These are phyloP conservation scores for Caenorhabditis brenneri DNA, from an alignment of 1,140 invertebrate species.

Conservation along the genomic window DNA sequence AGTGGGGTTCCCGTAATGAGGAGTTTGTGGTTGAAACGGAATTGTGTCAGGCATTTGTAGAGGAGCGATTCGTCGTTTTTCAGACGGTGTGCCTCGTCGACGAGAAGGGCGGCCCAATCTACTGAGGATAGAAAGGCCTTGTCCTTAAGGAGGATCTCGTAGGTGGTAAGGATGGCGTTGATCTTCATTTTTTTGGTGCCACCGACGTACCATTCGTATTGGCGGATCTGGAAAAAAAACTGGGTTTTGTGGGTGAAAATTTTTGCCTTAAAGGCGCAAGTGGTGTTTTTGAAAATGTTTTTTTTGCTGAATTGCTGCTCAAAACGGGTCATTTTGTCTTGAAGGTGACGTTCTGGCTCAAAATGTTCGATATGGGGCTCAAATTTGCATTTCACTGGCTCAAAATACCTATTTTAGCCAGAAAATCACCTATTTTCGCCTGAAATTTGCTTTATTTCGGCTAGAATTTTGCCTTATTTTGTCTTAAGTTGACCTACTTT, in stretches of 20 bases:
- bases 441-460: too few relatives aligned
- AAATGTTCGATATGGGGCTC: too few relatives aligned
- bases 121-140: constrained; percentile 85
- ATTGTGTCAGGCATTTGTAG: constrained; percentile 91
- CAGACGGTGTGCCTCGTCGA: constrained; percentile 96
- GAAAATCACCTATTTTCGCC: too few relatives aligned
- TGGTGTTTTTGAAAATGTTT: too few relatives aligned
- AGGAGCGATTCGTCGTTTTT: constrained; percentile 98
- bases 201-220: constrained; percentile 92
- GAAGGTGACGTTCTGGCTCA: too few relatives aligned
- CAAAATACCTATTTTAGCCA: too few relatives aligned
- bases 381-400: too few relatives aligned
- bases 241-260: background rate
- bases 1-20: constrained; percentile 96
- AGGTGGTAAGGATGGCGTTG: constrained; percentile 95
- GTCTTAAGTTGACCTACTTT: too few relatives aligned
- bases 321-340: too few relatives aligned
- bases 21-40: constrained; percentile 90
- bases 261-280: too few relatives aligned
- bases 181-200: constrained; percentile 89
- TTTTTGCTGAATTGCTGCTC: too few relatives aligned
- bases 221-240: constrained; percentile 80
- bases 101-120: constrained; percentile 89
- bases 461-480: too few relatives aligned
- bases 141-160: constrained; percentile 97